These are phyloP conservation scores for Acromyrmex charruanus DNA, from an alignment of 1,140 invertebrate species.

Conservation along the genomic window DNA sequence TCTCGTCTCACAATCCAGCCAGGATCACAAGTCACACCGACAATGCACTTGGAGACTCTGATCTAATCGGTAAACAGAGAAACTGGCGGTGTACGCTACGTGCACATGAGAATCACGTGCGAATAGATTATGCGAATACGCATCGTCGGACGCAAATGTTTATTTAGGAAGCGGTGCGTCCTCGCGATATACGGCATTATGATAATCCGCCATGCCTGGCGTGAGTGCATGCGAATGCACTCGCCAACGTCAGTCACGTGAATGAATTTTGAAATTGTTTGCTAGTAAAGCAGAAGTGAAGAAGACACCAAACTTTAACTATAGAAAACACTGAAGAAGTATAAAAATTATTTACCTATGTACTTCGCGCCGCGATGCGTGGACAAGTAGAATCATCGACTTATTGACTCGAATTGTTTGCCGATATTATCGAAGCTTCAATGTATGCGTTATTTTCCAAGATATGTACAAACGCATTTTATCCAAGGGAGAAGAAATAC, in stretches of 20 bases:
- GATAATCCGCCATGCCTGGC: constrained; percentile 64
- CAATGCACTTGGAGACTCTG: constrained; percentile 56
- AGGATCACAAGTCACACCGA: constrained; percentile 48
- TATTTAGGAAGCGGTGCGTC: constrained; percentile 68
- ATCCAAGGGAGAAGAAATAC: neutral
- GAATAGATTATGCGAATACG: constrained; percentile 72
- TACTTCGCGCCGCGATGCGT: neutral
- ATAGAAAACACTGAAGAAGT: neutral
- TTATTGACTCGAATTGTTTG: neutral
- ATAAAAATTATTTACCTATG: neutral
- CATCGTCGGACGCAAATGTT: constrained; percentile 65
- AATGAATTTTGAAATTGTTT: constrained; percentile 60
- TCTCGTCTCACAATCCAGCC: constrained; percentile 33
- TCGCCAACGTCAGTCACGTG: constrained; percentile 19
- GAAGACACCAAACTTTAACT: neutral
- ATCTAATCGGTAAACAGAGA: constrained; percentile 71
- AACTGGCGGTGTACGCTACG: constrained; percentile 8
- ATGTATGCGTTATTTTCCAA: neutral
- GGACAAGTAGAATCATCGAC: neutral
- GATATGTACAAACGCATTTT: neutral
- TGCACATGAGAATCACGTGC: constrained; percentile 64
- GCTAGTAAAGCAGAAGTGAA: neutral
- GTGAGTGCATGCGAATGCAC: constrained; percentile 51
- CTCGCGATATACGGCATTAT: constrained; percentile 64
- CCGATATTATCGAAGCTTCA: neutral